Evolutionary conservation across 2,113 vertebrate genomes (phyloP), one percentile per base, ranked within the genome.

Genomic region (Scolopax mira): DNA sequence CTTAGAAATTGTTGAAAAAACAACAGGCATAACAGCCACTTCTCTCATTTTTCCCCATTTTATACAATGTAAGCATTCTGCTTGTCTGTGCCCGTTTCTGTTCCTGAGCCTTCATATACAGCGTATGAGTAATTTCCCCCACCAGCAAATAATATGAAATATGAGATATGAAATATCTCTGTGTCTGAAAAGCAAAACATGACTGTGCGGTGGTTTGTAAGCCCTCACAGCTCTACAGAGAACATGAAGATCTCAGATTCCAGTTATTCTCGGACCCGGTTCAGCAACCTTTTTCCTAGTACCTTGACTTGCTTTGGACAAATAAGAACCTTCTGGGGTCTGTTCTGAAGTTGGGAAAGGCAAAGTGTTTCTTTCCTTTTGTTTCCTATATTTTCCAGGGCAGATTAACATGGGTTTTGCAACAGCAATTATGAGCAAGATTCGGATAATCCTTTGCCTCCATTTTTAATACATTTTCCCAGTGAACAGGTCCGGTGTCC

Each of bases 51-150:
- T 58, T 14, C 58, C 49, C 22, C 1, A 0, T 39, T 66, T 77
- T 18, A 44, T n/a, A 54, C 0, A 2, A 60, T 1, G 1, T 44
- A 58, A 77, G 9, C 31, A 23, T 71, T 71, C 39, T 46, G 44
- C 9, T 24, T 33, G 16, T 81, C 61, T 35, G 14, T 49, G 24
- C 31, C 15, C 49, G 10, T 41, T 66, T 77, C 48, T 66, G 46
- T 13, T 80, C 57, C 42, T 35, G 12, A 54, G 9, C 33, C 15
- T 30, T 46, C 46, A 58, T 14, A 30, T 35, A 52, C 4, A 79
- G 7, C 39, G 25, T 24, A 70, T 42, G 27, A 74, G 57, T 61
- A 72, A 69, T 42, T 80, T 88, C 35, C 41, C 44, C 14, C 42
- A 7, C 25, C 18, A 75, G 41, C 11, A 17, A 78, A 54, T 35